Evolutionary conservation across 2,888 invertebrate species (phyloP).

Genomic region (Drosophila neutralis): DNA sequence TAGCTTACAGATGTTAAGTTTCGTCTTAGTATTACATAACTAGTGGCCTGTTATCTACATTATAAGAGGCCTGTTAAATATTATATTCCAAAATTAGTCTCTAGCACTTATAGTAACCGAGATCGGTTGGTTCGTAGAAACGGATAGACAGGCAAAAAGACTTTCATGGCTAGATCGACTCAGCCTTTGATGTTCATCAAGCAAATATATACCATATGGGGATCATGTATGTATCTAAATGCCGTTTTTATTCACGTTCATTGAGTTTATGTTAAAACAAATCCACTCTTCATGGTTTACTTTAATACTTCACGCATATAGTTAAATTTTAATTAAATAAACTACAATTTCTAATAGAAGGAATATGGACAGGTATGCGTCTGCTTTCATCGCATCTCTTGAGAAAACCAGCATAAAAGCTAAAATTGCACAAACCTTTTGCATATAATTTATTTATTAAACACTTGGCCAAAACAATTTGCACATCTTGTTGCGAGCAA

Average conservation of each 20-base stretch:
- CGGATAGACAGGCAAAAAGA: background rate
- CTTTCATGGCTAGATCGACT: background rate
- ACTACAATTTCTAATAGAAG: background rate
- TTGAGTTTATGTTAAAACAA: background rate
- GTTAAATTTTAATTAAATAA: background rate
- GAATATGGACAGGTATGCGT: slow-evolving; percentile 7
- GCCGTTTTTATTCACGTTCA: background rate
- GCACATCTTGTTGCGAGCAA: slow-evolving; percentile 29
- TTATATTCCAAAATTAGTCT: background rate
- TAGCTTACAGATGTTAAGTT: too few species aligned
- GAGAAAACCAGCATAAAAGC: slow-evolving; percentile 19
- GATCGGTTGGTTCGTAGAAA: background rate
- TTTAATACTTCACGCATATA: background rate
- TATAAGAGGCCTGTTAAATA: too few species aligned
- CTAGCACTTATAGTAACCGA: background rate
- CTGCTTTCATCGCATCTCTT: background rate
- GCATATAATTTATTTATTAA: slow-evolving; percentile 68
- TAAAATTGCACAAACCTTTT: slow-evolving; percentile 37
- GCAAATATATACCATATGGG: background rate
- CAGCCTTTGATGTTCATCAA: background rate
- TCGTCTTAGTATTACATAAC: too few species aligned
- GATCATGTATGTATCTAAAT: too few species aligned
- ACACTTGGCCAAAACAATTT: slow-evolving; percentile 56
- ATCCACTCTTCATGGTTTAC: background rate
- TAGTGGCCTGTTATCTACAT: too few species aligned